Conservation (phyloP, 2,113 vertebrate genomes). For the Blennius ocellaris region DNA sequence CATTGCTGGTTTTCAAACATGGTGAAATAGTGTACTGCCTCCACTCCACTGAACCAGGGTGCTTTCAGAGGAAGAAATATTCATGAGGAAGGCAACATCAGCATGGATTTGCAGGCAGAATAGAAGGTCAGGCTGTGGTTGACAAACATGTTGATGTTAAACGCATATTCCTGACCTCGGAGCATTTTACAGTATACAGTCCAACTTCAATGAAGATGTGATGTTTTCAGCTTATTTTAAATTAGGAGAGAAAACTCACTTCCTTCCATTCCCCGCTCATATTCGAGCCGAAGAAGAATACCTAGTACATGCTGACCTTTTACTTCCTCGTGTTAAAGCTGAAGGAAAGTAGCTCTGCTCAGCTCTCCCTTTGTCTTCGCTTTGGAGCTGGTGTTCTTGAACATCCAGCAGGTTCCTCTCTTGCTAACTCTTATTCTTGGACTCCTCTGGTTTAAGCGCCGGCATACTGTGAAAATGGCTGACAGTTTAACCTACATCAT, state of each 20-base stretch:
- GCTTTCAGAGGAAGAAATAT: slow-evolving; percentile 15
- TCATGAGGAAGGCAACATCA: slow-evolving; percentile 14
- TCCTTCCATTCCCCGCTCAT: background rate
- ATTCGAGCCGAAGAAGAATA: background rate
- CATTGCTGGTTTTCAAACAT: background rate
- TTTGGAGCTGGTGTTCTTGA: background rate
- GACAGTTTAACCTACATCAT: background rate
- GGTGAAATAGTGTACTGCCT: background rate
- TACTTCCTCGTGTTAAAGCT: background rate
- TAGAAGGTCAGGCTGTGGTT: background rate
- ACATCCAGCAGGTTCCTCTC: background rate
- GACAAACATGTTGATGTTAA: background rate
- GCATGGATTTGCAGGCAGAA: background rate
- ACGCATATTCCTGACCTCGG: background rate
- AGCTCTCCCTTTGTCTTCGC: background rate
- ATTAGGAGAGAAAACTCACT: background rate
- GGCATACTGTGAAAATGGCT: slow-evolving; percentile 25
- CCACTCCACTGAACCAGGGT: slow-evolving; percentile 1
- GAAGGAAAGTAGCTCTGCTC: background rate
- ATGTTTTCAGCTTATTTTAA: background rate
- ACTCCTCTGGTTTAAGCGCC: slow-evolving; percentile 8
- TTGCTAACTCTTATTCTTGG: slow-evolving; percentile 2
- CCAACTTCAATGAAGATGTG: background rate
- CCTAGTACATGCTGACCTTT: background rate
- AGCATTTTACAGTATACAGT: background rate